Percentiles rank a stretch among this genome's conserved stretches.
These are phyloP conservation scores for Rhynchophorus ferrugineus DNA, from an alignment of 1,140 invertebrate genomes.

Conservation along the genomic window DNA sequence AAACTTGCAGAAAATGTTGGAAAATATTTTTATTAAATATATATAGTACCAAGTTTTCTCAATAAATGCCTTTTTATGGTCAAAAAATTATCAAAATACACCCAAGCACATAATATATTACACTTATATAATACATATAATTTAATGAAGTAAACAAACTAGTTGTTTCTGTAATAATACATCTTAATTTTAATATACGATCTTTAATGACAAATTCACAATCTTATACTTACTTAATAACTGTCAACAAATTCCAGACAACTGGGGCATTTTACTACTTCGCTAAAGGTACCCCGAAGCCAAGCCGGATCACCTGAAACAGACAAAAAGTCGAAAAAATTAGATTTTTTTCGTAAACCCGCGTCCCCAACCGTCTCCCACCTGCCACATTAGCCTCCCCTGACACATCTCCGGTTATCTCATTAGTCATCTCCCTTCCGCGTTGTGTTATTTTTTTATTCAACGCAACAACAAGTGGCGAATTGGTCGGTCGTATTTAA, in stretches of 20 bases:
- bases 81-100: not conserved
- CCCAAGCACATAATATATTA: not conserved
- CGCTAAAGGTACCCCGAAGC: not conserved
- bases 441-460: not conserved
- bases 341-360: too few species aligned
- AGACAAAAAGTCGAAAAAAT: too few species aligned
- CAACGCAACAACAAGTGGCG: not conserved
- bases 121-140: too few species aligned
- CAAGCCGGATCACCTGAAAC: not conserved
- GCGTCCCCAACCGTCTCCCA: too few species aligned
- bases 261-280: not conserved
- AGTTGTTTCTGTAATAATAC: too few species aligned
- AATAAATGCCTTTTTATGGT: not conserved
- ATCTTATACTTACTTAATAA: conserved; percentile 3
- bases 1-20: not conserved
- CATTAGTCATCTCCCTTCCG: too few species aligned
- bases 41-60: not conserved
- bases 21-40: not conserved
- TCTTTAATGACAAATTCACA: not conserved
- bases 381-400: not conserved
- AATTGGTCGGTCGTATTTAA: not conserved
- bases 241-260: not conserved
- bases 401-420: too few species aligned
- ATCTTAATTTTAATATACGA: not conserved
- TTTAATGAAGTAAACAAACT: too few species aligned